Evolutionary conservation across 2,797 vertebrate species (phyloP), one percentile per base, ranked within the genome.

Genomic region (Sebastolobus alascanus): DNA sequence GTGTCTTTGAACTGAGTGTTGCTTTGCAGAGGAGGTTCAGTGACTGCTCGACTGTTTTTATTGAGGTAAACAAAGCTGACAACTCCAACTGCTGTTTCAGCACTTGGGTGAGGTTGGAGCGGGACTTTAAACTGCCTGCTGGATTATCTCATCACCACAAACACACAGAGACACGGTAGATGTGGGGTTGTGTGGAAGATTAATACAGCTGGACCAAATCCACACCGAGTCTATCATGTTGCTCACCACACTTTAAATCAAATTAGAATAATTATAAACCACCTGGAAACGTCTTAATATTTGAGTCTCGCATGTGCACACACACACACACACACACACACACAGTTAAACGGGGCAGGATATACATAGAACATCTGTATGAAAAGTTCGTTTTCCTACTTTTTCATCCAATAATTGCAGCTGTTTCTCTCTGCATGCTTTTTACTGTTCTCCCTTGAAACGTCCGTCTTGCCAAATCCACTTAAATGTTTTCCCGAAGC

Each of bases 61-160:
- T 80, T 37, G 75, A 83, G 71, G 76, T 91, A 92, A 93, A 91
- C 89, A 92, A 68, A 82, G 75, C 54, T 31, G 72, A 87, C 72
- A 61, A 73, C 70, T 87, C 46, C 67, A 75, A 82, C 63, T 89
- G 86, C 89, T 83, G 83, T 85, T 93, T 90, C 85, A 84, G 85
- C 87, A 81, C 87, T 69, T 72, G 61, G 50, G 68, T 69, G 74
- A 64, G 59, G 72, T 76, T 80, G 75, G 80, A 88, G 25, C 27
- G 66, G 67, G 71, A 72, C 75, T 73, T 82, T 29, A 58, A 61
- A 66, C 65, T 58, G 66, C 68, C 72, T 82, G 75, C 70, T 61
- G 74, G 68, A 79, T 85, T 80, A 75, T 90, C 81, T 88, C 68
- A 75, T 77, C 79, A 20, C 58, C 80, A 22, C 70, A 85, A 71